A percentile compares a stretch with the other conserved stretches of the same genome.
phyloP scores from a whole-genome alignment of 2,797 vertebrate species.

The Sebastiscus albofasciatus region DNA sequence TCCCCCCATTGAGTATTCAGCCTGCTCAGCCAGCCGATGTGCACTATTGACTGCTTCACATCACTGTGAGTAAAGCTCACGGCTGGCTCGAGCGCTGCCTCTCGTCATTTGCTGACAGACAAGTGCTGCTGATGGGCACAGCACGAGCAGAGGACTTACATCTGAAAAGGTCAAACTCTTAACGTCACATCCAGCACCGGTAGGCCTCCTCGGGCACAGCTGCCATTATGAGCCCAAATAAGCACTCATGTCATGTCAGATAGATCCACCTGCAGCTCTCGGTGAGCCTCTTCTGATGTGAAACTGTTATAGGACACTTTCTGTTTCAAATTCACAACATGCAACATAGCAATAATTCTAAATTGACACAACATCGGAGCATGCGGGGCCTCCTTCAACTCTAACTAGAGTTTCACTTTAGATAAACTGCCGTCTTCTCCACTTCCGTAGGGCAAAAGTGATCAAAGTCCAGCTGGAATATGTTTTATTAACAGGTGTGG shows the following conservation, averaged over 20 bases:
- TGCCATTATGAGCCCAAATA: conserved; percentile 45
- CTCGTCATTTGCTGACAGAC: conserved; percentile 49
- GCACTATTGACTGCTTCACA: conserved; percentile 32
- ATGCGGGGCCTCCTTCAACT: background rate
- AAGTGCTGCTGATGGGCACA: conserved; percentile 48
- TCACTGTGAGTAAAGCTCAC: conserved; percentile 25
- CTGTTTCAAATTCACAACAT: background rate
- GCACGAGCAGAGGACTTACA: conserved; percentile 32
- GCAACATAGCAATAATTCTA: background rate
- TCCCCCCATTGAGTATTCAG: conserved; percentile 15
- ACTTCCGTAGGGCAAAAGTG: conserved; percentile 41
- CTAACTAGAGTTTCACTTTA: background rate
- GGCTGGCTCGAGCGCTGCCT: conserved; percentile 15
- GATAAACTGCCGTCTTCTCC: conserved; percentile 29
- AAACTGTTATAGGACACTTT: background rate
- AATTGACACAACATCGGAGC: background rate
- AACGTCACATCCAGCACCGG: conserved; percentile 61
- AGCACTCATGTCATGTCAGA: conserved; percentile 53
- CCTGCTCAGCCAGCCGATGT: conserved; percentile 14
- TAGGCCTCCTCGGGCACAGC: conserved; percentile 33
- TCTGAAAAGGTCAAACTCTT: conserved; percentile 70
- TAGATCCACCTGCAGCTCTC: conserved; percentile 44
- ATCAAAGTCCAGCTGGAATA: conserved; percentile 77
- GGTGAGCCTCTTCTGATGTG: background rate
- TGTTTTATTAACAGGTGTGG: conserved; percentile 83